phyloP scores from a whole-genome alignment of 2,113 vertebrate genomes.

The Cyanoderma ruficeps region DNA sequence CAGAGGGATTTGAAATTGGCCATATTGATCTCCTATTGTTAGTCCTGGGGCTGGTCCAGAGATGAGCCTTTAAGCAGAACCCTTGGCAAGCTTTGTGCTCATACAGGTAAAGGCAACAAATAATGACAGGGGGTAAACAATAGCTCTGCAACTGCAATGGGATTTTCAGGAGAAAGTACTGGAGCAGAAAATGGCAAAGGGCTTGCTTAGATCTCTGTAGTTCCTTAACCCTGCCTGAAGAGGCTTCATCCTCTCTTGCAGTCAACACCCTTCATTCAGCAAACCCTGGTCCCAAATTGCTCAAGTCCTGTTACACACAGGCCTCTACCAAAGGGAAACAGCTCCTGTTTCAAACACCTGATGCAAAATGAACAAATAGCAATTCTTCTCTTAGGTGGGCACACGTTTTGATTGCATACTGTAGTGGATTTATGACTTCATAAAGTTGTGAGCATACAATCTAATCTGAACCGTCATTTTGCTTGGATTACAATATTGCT shows the following conservation, averaged over 20 bases:
- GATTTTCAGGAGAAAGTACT: not conserved
- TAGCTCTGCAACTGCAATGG: not conserved
- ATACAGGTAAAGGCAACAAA: not conserved
- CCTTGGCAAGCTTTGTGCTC: not conserved
- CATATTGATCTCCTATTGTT: not conserved
- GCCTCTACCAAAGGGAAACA: not conserved
- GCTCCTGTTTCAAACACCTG: not conserved
- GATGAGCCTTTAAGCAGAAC: not conserved
- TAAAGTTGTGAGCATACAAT: not conserved
- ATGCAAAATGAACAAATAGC: not conserved
- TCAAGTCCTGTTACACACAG: not conserved
- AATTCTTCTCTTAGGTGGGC: not conserved
- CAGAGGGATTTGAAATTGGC: not conserved
- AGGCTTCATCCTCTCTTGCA: not conserved
- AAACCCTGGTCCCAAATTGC: not conserved
- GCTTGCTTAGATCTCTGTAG: not conserved
- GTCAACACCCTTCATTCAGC: not conserved
- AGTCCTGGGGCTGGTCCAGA: not conserved
- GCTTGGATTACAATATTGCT: not conserved
- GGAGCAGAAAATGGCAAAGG: not conserved
- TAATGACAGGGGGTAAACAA: not conserved
- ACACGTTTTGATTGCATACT: not conserved
- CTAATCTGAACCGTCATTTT: slow-evolving; percentile 15
- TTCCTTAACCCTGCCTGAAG: not conserved
- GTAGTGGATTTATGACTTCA: slow-evolving; percentile 13